Percentiles rank a stretch among this genome's conserved stretches.
These are phyloP conservation scores for Disparrhopalites patrizii DNA, from an alignment of 2,888 invertebrate species.

Conservation along the genomic window DNA sequence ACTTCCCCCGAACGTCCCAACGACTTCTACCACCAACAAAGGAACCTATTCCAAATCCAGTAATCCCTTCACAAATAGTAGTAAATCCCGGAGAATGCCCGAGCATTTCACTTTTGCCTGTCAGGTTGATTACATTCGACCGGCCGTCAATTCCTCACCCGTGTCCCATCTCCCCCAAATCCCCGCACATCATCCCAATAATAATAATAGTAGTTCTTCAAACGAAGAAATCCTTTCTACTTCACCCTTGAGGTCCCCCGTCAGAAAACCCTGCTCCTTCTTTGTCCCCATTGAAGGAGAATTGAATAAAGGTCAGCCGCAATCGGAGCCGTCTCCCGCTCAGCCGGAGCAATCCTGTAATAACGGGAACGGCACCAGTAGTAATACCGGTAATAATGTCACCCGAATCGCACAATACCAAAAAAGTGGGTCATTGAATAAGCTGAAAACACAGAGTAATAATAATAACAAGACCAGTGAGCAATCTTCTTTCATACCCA, in stretches of 20 bases:
- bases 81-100: neutral
- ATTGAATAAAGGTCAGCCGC: neutral
- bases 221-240: too few species aligned
- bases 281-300: constrained; percentile 38
- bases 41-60: constrained; percentile 13
- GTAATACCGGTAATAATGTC: too few species aligned
- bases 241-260: constrained; percentile 4
- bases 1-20: neutral
- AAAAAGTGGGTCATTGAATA: too few species aligned
- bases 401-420: too few species aligned
- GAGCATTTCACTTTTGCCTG: neutral
- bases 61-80: neutral
- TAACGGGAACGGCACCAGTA: neutral
- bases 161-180: too few species aligned
- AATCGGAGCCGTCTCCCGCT: constrained; percentile 14
- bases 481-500: too few species aligned
- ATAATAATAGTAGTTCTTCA: neutral
- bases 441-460: too few species aligned
- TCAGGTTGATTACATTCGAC: neutral
- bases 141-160: neutral
- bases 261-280: constrained; percentile 45
- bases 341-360: neutral
- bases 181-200: too few species aligned
- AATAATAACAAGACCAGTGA: too few species aligned
- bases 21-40: neutral